Evolutionary conservation across 2,113 vertebrate genomes (phyloP).

Genomic region (Enhydra lutris): DNA sequence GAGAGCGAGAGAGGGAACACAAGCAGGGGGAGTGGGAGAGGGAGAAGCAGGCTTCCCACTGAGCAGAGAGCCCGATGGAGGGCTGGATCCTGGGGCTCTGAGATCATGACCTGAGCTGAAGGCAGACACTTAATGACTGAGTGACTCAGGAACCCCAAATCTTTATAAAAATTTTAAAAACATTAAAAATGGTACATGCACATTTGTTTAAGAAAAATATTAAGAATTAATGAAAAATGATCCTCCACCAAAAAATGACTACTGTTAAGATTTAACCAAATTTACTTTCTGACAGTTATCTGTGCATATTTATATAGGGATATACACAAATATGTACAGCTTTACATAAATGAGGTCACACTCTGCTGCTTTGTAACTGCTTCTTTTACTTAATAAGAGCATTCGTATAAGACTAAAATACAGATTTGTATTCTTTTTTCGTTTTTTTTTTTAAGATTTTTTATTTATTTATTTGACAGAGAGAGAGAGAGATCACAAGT

Average conservation of each 20-base stretch:
- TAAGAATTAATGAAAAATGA: not conserved
- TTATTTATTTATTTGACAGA: too few species aligned
- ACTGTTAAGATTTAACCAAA: not conserved
- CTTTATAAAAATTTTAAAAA: not conserved
- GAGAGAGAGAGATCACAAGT: too few species aligned
- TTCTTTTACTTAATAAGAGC: conserved; percentile 27
- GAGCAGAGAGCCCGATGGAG: too few species aligned
- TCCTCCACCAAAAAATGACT: not conserved
- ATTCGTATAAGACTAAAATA: conserved; percentile 20
- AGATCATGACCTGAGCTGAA: too few species aligned
- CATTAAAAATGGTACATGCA: not conserved
- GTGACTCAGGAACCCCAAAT: too few species aligned
- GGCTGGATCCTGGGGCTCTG: too few species aligned
- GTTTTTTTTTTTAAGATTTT: not conserved
- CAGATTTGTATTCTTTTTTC: not conserved
- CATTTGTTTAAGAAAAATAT: not conserved
- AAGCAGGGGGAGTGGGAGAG: too few species aligned
- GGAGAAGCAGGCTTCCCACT: too few species aligned
- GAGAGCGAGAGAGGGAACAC: too few species aligned
- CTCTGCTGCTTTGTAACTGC: not conserved
- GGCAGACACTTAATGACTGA: too few species aligned
- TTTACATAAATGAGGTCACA: not conserved
- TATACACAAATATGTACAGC: not conserved
- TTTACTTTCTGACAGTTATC: not conserved
- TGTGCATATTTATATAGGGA: not conserved